A percentile compares a stretch with the other conserved stretches of the same genome.
Conservation (phyloP, 2,113 vertebrate species). For the Murina feae region DNA sequence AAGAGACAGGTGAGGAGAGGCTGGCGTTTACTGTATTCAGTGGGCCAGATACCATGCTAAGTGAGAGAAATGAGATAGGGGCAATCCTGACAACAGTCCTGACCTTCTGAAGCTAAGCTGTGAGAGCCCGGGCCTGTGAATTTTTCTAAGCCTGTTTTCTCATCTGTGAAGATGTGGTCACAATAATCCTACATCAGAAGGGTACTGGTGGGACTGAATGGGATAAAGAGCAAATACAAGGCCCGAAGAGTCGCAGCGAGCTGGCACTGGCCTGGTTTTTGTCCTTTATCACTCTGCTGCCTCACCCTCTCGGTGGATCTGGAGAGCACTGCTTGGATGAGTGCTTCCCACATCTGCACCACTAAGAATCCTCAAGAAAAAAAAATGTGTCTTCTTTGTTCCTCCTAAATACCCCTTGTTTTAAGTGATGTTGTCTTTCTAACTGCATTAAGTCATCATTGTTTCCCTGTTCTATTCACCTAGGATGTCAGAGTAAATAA, state of each 20-base stretch:
- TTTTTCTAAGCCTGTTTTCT: background rate
- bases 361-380: background rate
- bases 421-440: background rate
- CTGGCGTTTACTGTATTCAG: no score
- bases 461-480: background rate
- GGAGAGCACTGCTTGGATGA: background rate
- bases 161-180: background rate
- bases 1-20: no score
- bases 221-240: accelerated
- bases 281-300: accelerated
- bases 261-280: accelerated
- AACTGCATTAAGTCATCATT: background rate
- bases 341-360: background rate
- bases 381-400: background rate
- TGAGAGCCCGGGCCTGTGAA: background rate
- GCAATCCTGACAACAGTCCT: background rate
- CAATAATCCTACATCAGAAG: background rate
- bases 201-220: background rate
- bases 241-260: background rate
- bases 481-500: background rate
- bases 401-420: background rate
- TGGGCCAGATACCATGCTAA: no score
- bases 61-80: background rate
- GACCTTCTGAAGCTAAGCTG: background rate
- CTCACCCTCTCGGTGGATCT: accelerated